A percentile compares a stretch with the other conserved stretches of the same genome.
Evolutionary conservation across 2,888 invertebrate genomes (phyloP).

Genomic region (Microplitis deprimator): DNA sequence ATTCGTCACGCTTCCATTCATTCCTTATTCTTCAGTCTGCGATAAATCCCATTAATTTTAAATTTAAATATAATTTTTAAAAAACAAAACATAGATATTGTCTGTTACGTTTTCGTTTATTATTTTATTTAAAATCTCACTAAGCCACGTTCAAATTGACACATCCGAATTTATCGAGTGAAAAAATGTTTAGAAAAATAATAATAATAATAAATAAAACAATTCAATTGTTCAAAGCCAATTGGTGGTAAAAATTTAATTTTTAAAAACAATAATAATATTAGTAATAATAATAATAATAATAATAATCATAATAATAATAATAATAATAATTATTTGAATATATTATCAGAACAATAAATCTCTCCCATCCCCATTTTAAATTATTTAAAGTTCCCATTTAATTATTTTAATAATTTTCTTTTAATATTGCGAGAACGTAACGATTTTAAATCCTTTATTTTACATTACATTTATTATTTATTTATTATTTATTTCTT

Average conservation of each 20-base stretch:
- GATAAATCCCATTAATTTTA: conserved; percentile 32
- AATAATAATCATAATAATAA: not conserved
- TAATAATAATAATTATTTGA: not conserved
- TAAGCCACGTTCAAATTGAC: too few species aligned
- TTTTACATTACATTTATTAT: conserved; percentile 46
- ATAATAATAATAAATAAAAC: not conserved
- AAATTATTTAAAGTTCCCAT: conserved; percentile 42
- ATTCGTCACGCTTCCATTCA: conserved; percentile 56
- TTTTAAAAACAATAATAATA: not conserved
- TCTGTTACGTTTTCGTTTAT: conserved; percentile 27
- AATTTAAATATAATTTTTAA: conserved; percentile 17
- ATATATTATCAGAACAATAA: conserved; percentile 1
- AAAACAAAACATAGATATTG: conserved; percentile 35
- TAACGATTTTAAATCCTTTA: conserved; percentile 58
- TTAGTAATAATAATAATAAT: not conserved
- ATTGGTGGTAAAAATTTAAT: not conserved
- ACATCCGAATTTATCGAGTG: too few species aligned
- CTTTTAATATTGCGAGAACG: conserved; percentile 72
- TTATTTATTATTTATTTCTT: conserved; percentile 24
- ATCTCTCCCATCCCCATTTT: conserved; percentile 51
- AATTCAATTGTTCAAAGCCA: not conserved
- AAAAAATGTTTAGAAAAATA: too few species aligned
- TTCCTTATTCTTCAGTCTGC: conserved; percentile 52
- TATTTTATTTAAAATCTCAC: not conserved
- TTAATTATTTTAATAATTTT: conserved; percentile 45